Conservation (phyloP, 2,888 invertebrate genomes). For the Xylota segnis region DNA sequence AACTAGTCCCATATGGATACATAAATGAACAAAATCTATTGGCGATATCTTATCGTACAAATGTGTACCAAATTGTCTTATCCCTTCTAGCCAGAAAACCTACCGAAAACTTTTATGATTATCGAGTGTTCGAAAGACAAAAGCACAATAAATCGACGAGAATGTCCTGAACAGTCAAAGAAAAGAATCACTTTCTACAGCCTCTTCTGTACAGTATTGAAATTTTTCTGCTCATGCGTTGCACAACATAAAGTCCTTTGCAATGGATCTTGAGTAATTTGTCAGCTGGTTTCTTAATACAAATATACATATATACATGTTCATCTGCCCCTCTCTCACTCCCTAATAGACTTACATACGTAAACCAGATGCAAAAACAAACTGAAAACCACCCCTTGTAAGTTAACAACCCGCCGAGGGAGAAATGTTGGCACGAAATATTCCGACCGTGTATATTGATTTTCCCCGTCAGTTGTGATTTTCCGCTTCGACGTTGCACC, state of each 20-base stretch:
- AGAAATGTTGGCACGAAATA: conserved; percentile 41
- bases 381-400: conserved; percentile 24
- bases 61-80: too few species aligned
- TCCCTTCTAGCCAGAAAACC: too few species aligned
- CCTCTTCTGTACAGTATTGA: neutral
- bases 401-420: conserved; percentile 14
- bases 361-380: neutral
- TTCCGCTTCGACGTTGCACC: conserved; percentile 38
- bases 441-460: conserved; percentile 56
- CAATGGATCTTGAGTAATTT: conserved; percentile 1
- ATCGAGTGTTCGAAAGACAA: too few species aligned
- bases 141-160: too few species aligned
- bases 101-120: too few species aligned
- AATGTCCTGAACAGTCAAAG: too few species aligned
- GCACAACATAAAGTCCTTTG: conserved; percentile 1
- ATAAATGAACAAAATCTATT: too few species aligned
- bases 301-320: neutral
- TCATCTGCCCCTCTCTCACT: neutral
- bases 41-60: too few species aligned
- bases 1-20: too few species aligned
- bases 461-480: conserved; percentile 53
- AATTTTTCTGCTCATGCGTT: conserved; percentile 32
- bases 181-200: neutral
- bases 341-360: neutral
- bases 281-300: conserved; percentile 12